Conservation (phyloP, 2,797 vertebrate species). For the Novumbra hubbsi region DNA sequence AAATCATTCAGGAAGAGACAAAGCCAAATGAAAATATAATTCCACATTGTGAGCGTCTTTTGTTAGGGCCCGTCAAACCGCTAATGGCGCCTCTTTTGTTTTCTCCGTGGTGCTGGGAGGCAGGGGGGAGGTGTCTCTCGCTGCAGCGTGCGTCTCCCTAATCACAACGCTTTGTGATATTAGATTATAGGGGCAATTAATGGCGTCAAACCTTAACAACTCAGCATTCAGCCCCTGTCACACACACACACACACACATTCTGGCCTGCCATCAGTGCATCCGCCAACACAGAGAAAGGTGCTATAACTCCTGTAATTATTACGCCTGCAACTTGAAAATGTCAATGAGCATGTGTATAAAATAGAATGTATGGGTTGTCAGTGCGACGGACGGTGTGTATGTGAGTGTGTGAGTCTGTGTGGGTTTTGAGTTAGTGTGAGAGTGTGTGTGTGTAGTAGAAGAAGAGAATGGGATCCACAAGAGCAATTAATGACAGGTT, state of each 20-base stretch:
- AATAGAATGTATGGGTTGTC: slow-evolving; percentile 82
- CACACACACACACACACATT: slow-evolving; percentile 32
- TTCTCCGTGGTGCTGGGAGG: slow-evolving; percentile 75
- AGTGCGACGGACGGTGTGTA: slow-evolving; percentile 33
- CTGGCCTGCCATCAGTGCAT: slow-evolving; percentile 71
- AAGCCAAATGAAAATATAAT: slow-evolving; percentile 95
- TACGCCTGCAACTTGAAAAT: slow-evolving; percentile 87
- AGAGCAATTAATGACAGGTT: slow-evolving; percentile 92
- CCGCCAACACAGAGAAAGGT: slow-evolving; percentile 85
- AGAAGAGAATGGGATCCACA: slow-evolving; percentile 78
- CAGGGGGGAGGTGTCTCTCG: slow-evolving; percentile 81
- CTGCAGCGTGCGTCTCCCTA: slow-evolving; percentile 72
- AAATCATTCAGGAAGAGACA: slow-evolving; percentile 85
- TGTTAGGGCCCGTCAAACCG: slow-evolving; percentile 90
- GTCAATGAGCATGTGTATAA: slow-evolving; percentile 85
- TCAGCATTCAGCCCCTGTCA: slow-evolving; percentile 80
- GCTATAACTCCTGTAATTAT: slow-evolving; percentile 94
- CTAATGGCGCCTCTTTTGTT: slow-evolving; percentile 85
- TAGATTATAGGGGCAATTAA: slow-evolving; percentile 99
- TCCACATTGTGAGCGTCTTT: slow-evolving; percentile 85
- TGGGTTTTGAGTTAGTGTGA: background rate
- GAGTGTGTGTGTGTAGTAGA: slow-evolving; percentile 54
- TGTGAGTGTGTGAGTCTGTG: background rate
- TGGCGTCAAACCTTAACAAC: slow-evolving; percentile 91
- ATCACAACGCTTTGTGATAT: slow-evolving; percentile 90